Base-by-base conservation (phyloP, 2,888 invertebrate genomes). In the Ophioninae sp. region DNA sequence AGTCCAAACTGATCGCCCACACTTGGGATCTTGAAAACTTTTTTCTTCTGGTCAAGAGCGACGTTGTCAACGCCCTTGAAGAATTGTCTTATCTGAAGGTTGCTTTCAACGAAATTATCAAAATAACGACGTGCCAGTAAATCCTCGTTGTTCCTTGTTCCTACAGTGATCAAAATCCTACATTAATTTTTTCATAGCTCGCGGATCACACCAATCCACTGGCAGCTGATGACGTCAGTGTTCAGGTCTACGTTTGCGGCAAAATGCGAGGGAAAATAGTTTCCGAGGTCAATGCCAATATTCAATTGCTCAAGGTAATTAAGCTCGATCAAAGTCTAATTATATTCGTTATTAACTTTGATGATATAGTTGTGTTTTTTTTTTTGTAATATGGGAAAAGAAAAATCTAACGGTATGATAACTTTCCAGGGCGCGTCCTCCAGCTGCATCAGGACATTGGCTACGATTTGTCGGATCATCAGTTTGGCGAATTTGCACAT, bases 401-500 rank as follows among this genome's bases (percentile, higher is more conserved):
- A 44, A 44, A 44, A 9, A 44, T 17, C 5, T 51, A 3, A 17
- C 6, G 6, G 5, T 5, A 17, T 13, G 59, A 22, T 20, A 59
- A 22, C 59, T 79, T 81, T 93, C n/a, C 87, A 97, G 97, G 95
- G 95, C 87, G 95, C 96, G 51, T 95, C 95, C 23, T 94, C 95
- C 37, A 95, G 96, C 91, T 96, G 97, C 92, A 95, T 96, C 59
- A 94, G 94, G 23, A 95, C 96, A 37, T 92, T 97, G 84, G 96
- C 97, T 7, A 94, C 95, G 10, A 96, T 97, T 20, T 97, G 97
- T 88, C 95, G 95, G 23, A 96, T 96, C 0, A 95, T 95, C 2
- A 96, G 97, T 91, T 93, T 97, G 84, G 97, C 97, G 51, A 96
- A 97, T 90, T 94, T 97, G 80, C 96, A 96, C 72, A 96, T 97